A percentile compares a stretch with the other conserved stretches of the same genome.
These are phyloP conservation scores for Chaetorhynchus papuensis DNA, from an alignment of 2,113 vertebrate species.

Conservation along the genomic window DNA sequence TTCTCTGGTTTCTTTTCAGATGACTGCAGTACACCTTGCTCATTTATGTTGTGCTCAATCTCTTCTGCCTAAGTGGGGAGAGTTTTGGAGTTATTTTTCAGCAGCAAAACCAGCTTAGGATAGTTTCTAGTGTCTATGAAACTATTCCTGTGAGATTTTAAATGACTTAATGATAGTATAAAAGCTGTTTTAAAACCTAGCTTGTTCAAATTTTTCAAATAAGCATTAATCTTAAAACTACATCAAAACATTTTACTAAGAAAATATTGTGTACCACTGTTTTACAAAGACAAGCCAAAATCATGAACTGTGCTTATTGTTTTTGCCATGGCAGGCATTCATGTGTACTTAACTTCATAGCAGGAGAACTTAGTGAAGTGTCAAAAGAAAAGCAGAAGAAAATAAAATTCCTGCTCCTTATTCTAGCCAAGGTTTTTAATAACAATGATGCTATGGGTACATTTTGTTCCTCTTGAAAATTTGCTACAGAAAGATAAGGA, in stretches of 20 bases:
- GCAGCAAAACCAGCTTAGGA: not conserved
- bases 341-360: not conserved
- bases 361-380: not conserved
- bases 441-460: not conserved
- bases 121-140: not conserved
- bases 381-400: slow-evolving; percentile 2
- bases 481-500: not conserved
- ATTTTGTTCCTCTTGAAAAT: not conserved
- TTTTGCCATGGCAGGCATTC: not conserved
- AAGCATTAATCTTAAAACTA: not conserved
- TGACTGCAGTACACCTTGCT: not conserved
- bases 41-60: not conserved
- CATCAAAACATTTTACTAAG: not conserved
- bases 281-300: not conserved
- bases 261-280: not conserved
- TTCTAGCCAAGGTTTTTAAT: not conserved
- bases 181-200: not conserved
- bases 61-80: not conserved
- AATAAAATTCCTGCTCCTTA: not conserved
- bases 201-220: not conserved
- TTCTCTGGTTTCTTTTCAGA: not conserved
- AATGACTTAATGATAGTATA: not conserved
- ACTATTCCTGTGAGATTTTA: not conserved
- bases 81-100: not conserved
- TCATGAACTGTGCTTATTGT: not conserved